A percentile compares a stretch with the other conserved stretches of the same genome.
phyloP scores from a whole-genome alignment of 2,888 invertebrate species.

The Agelastica alni region DNA sequence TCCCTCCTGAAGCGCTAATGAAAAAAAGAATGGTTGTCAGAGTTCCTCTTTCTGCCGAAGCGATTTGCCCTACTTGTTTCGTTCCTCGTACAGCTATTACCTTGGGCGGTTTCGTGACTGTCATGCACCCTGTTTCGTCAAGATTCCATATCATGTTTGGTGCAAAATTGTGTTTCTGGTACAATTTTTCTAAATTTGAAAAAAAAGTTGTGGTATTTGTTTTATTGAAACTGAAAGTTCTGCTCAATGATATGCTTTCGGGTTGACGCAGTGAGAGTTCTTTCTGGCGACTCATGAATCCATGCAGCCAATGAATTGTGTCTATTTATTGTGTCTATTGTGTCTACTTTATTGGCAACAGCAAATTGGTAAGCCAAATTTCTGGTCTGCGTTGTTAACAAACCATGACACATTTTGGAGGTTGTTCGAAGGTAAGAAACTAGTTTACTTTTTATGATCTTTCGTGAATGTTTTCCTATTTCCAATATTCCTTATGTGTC shows the following conservation, averaged over 20 bases:
- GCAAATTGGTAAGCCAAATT: conserved; percentile 1
- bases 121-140: conserved; percentile 29
- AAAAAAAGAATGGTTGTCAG: conserved; percentile 6
- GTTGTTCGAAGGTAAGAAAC: conserved; percentile 11
- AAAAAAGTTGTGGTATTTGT: conserved; percentile 1
- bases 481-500: conserved; percentile 8
- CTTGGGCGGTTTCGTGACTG: conserved; percentile 29
- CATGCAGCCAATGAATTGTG: background rate
- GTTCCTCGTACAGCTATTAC: conserved; percentile 26
- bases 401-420: conserved; percentile 17
- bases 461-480: conserved; percentile 12
- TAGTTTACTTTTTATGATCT: background rate
- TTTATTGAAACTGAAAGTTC: conserved; percentile 4
- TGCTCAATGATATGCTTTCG: background rate
- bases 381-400: conserved; percentile 1
- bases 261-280: conserved; percentile 4
- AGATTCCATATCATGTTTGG: conserved; percentile 7
- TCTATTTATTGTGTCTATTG: background rate
- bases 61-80: conserved; percentile 25
- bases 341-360: conserved; percentile 7
- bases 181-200: conserved; percentile 27
- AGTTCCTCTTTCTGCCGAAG: conserved; percentile 20
- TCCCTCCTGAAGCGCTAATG: conserved; percentile 20
- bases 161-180: conserved; percentile 11
- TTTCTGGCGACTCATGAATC: conserved; percentile 2